Evolutionary conservation across 2,888 invertebrate genomes (phyloP).

Genomic region (Sarcophaga variegata): DNA sequence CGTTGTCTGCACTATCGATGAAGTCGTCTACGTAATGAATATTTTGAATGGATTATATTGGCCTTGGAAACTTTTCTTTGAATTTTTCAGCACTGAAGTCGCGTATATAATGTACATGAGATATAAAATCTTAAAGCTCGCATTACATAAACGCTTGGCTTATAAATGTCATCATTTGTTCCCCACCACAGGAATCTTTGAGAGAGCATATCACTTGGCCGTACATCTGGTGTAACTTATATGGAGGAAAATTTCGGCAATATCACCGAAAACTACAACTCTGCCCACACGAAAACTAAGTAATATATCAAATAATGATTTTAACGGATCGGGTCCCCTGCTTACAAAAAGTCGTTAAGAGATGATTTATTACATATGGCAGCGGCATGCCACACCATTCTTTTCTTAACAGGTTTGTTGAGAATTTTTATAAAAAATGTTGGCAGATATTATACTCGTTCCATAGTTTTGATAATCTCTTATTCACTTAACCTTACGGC

Average conservation of each 20-base stretch:
- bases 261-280: constrained; percentile 46
- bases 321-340: constrained; percentile 66
- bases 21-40: constrained; percentile 36
- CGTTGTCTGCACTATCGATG: constrained; percentile 10
- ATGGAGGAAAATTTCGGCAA: no score
- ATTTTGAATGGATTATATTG: no score
- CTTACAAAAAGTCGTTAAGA: constrained; percentile 72
- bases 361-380: constrained; percentile 72
- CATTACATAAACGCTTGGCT: constrained; percentile 46
- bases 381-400: constrained; percentile 72
- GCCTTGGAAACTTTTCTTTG: no score
- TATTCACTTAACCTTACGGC: constrained; percentile 42
- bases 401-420: constrained; percentile 72
- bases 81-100: constrained; percentile 30
- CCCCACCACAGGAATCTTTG: constrained; percentile 70
- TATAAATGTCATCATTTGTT: constrained; percentile 22
- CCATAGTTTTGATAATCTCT: constrained; percentile 7
- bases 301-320: constrained; percentile 60
- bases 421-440: constrained; percentile 66
- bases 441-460: constrained; percentile 66
- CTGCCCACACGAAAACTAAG: constrained; percentile 62
- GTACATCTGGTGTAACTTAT: constrained; percentile 12
- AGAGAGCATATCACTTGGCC: constrained; percentile 51
- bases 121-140: constrained; percentile 58
- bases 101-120: constrained; percentile 43